These are phyloP conservation scores for Drosophila miranda DNA, from an alignment of 1,140 invertebrate genomes.

Conservation along the genomic window DNA sequence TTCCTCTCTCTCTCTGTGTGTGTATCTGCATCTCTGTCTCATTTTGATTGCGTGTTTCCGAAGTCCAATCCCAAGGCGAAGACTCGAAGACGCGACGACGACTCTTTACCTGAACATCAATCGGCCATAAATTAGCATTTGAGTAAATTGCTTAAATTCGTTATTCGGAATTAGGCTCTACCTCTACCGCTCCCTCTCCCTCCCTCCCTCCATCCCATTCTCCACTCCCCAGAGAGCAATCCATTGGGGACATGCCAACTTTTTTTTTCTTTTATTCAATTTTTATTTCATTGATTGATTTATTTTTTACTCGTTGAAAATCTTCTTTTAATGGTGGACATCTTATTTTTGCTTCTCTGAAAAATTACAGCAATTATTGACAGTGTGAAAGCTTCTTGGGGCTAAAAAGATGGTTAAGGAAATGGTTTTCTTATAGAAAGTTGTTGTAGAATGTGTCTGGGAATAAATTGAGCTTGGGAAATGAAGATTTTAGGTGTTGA, in stretches of 20 bases:
- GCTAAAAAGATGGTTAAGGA: slow-evolving; percentile 1
- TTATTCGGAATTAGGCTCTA: slow-evolving; percentile 79
- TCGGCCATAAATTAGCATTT: slow-evolving; percentile 82
- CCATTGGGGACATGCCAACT: slow-evolving; percentile 43
- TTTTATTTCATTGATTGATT: slow-evolving; percentile 76
- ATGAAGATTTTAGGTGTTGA: neutral
- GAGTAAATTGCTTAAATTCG: slow-evolving; percentile 82
- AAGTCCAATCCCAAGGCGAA: slow-evolving; percentile 24
- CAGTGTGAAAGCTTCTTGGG: slow-evolving; percentile 48
- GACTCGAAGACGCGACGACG: neutral
- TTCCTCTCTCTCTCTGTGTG: slow-evolving; percentile 31
- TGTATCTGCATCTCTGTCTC: slow-evolving; percentile 21
- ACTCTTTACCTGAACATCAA: slow-evolving; percentile 74
- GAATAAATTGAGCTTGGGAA: too few relatives aligned
- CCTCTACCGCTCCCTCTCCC: slow-evolving; percentile 9
- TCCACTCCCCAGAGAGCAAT: slow-evolving; percentile 34
- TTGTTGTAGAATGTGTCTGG: neutral
- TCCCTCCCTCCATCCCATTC: neutral
- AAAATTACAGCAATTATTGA: slow-evolving; percentile 63
- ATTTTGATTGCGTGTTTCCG: slow-evolving; percentile 39
- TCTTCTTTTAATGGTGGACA: slow-evolving; percentile 53
- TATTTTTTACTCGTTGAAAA: slow-evolving; percentile 56
- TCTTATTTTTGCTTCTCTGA: slow-evolving; percentile 36
- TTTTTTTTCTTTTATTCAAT: slow-evolving; percentile 64
- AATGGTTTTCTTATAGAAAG: slow-evolving; percentile 15